Percentiles rank a stretch among this genome's conserved stretches.
Conservation (phyloP, 2,888 invertebrate genomes). For the Entomobrya proxima region DNA sequence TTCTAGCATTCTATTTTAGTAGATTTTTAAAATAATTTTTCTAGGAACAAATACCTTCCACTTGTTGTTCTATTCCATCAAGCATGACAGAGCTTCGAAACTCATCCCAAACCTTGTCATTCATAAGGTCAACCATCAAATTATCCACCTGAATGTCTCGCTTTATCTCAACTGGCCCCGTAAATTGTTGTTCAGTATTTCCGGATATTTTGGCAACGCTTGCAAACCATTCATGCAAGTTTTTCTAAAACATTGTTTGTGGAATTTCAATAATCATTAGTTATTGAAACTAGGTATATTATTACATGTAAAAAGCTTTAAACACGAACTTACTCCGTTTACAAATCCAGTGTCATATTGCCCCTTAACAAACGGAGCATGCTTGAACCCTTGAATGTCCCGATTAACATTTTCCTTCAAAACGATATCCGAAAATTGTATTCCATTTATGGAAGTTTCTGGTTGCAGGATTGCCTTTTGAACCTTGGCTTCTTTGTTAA, state of each 20-base stretch:
- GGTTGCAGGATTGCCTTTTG: slow-evolving; percentile 23
- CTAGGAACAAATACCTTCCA: slow-evolving; percentile 69
- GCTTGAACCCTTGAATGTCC: slow-evolving; percentile 66
- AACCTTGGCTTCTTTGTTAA: slow-evolving; percentile 22
- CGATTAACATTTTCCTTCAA: slow-evolving; percentile 41
- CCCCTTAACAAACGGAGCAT: slow-evolving; percentile 51
- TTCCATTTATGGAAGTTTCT: slow-evolving; percentile 54
- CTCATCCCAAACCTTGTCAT: slow-evolving; percentile 64
- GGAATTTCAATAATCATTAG: not conserved
- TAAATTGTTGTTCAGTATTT: slow-evolving; percentile 29
- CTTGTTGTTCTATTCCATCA: slow-evolving; percentile 62
- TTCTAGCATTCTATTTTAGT: not conserved
- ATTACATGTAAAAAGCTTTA: not conserved
- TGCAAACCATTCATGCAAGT: slow-evolving; percentile 66
- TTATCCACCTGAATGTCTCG: slow-evolving; percentile 21
- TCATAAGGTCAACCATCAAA: slow-evolving; percentile 29
- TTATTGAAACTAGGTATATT: not conserved
- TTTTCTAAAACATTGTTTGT: slow-evolving; percentile 50
- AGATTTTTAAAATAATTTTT: too few relatives aligned
- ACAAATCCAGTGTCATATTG: not conserved
- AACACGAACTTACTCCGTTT: slow-evolving; percentile 28
- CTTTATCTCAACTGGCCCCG: slow-evolving; percentile 45
- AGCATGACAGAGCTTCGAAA: slow-evolving; percentile 63
- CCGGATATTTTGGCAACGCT: slow-evolving; percentile 57
- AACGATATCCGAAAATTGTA: slow-evolving; percentile 66